Evolutionary conservation across 2,888 invertebrate species (phyloP), one percentile per base, ranked within the genome.

Genomic region (Caenorhabditis sp.): DNA sequence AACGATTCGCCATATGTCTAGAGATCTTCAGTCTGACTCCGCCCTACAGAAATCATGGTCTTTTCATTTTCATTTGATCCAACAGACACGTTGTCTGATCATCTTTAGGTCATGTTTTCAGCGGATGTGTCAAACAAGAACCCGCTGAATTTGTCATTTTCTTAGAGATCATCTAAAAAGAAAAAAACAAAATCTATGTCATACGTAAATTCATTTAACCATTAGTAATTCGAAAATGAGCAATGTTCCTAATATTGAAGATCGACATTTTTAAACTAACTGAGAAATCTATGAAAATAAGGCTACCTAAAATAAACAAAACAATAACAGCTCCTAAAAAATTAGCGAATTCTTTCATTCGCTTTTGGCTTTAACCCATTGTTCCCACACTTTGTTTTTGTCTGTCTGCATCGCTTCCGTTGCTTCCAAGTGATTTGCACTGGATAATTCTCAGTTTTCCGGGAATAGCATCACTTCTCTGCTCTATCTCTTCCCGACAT

Each of bases 1-100:
- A 71, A 62, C 71, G 32, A 60, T 62, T 53, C 22, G 50, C 71
- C 71, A 71, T 26, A 71, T 71, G 71, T 61, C 37, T 28, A 35
- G 20, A 9, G 26, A 13, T 18, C 1, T n/a, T n/a, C n/a, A n/a
- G 13, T 53, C 22, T 18, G 22, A 40, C 40, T 8, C 55, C 55
- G 28, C 60, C 60, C 60, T 22, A 4, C 4, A 32, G 9, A n/a
- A n/a, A 32, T 60, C 50, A 69, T 28, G 18, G 47, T 28, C 58
- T 22, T 22, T 32, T 44, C 56, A 26, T 4, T 51, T 47, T 20
- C 22, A 35, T 22, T 51, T 35, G 26, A 22, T 24, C 28, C 37
- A 11, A 4, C 65, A 65, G 51, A 64, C 64, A 18, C 20, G 35
- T 9, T 15, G 13, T 40, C 15, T 61, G 61, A 24, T 61, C 61